Evolutionary conservation across 2,113 vertebrate species (phyloP).

Genomic region (Saguinus midas): DNA sequence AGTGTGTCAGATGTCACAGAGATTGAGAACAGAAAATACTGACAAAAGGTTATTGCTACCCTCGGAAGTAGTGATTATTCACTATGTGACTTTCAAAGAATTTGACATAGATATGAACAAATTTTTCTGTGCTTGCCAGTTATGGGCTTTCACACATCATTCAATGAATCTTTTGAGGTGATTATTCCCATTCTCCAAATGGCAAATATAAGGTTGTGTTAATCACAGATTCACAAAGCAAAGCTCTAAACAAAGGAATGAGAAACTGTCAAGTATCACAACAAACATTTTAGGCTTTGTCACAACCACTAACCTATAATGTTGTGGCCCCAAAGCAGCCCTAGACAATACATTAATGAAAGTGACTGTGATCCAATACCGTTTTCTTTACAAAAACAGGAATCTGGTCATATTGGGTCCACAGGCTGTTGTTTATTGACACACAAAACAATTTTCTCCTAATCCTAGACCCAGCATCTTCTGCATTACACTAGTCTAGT

Average conservation of each 20-base stretch:
- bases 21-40: neutral
- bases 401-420: neutral
- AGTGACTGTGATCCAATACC: neutral
- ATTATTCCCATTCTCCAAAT: neutral
- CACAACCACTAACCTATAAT: neutral
- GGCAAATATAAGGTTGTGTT: neutral
- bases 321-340: neutral
- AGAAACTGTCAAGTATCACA: neutral
- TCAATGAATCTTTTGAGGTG: neutral
- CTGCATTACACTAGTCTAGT: neutral
- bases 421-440: neutral
- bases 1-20: neutral
- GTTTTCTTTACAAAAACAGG: neutral
- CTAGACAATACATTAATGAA: neutral
- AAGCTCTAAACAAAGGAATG: neutral
- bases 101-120: neutral
- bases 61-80: neutral
- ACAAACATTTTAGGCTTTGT: neutral
- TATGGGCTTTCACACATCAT: neutral
- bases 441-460: neutral
- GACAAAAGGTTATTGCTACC: neutral
- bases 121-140: neutral
- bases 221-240: neutral
- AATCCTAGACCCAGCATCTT: neutral
- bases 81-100: neutral